Percentiles rank a stretch among this genome's conserved stretches.
phyloP scores from a whole-genome alignment of 2,797 vertebrate genomes.

The Phoeniculus purpureus region DNA sequence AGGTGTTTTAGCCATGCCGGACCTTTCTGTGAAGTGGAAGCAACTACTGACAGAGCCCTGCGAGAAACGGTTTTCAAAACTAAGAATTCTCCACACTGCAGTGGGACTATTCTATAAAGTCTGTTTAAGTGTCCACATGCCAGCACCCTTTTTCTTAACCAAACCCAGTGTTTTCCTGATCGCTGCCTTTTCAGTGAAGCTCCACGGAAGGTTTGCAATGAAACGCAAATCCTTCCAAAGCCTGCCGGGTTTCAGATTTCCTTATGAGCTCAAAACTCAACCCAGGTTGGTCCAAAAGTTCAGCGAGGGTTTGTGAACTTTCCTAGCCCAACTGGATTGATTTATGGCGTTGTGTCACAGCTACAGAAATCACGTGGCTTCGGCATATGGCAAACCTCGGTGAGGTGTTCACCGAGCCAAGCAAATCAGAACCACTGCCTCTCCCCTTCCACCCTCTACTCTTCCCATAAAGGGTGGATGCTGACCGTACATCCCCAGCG shows the following conservation, averaged over 20 bases:
- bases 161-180: constrained; percentile 4
- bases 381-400: neutral
- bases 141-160: neutral
- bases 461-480: constrained; percentile 35
- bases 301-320: constrained; percentile 66
- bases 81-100: neutral
- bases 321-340: constrained; percentile 56
- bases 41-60: neutral
- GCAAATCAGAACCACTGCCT: constrained; percentile 11
- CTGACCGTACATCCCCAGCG: neutral
- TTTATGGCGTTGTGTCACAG: constrained; percentile 59
- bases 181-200: neutral
- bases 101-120: neutral
- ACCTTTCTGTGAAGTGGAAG: neutral
- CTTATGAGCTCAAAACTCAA: constrained; percentile 36
- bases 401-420: neutral
- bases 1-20: neutral
- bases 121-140: neutral
- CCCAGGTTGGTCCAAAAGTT: constrained; percentile 56
- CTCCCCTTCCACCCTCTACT: constrained; percentile 33
- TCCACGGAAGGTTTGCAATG: neutral
- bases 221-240: constrained; percentile 52
- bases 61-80: neutral
- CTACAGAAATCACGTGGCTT: constrained; percentile 23
- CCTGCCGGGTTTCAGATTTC: constrained; percentile 42